phyloP scores from a whole-genome alignment of 1,140 invertebrate species.

The Drosophila miranda region DNA sequence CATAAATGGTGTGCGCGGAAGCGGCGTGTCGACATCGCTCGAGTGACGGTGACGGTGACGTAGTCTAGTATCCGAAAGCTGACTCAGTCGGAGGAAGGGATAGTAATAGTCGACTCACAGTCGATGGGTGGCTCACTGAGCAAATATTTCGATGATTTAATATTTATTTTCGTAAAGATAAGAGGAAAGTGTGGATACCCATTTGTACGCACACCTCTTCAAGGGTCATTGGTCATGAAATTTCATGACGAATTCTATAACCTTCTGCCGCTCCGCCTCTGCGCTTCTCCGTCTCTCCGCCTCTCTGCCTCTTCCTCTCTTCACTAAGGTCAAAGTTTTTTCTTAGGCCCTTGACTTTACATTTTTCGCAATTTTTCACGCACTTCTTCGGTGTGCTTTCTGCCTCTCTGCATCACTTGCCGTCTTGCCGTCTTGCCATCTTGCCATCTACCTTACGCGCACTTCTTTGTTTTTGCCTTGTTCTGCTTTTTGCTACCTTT shows the following conservation, averaged over 20 bases:
- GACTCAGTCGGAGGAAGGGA: conserved; percentile 14
- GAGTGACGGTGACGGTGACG: conserved; percentile 6
- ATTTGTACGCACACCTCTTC: no score
- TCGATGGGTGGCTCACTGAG: conserved; percentile 29
- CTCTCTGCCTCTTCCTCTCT: conserved; percentile 1
- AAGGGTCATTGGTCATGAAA: background rate
- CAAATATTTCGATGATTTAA: conserved; percentile 44
- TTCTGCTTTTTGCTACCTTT: conserved; percentile 17
- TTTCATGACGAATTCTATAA: conserved; percentile 14
- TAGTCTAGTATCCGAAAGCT: conserved; percentile 8
- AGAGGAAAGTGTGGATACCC: no score
- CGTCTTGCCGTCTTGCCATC: no score
- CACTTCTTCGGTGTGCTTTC: conserved; percentile 39
- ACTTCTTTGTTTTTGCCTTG: conserved; percentile 3
- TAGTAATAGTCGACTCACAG: conserved; percentile 7
- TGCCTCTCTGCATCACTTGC: conserved; percentile 3
- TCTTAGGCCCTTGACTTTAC: conserved; percentile 46
- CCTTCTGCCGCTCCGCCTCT: conserved; percentile 9
- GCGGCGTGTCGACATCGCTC: conserved; percentile 18
- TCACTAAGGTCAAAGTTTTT: conserved; percentile 49
- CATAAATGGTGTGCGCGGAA: conserved; percentile 4
- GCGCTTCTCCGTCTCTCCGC: no score
- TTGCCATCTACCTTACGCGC: background rate
- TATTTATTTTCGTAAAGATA: conserved; percentile 14
- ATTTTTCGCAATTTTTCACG: conserved; percentile 59